Percentiles rank a stretch among this genome's conserved stretches.
Conservation (phyloP, 2,113 vertebrate genomes). For the Alces alces region DNA sequence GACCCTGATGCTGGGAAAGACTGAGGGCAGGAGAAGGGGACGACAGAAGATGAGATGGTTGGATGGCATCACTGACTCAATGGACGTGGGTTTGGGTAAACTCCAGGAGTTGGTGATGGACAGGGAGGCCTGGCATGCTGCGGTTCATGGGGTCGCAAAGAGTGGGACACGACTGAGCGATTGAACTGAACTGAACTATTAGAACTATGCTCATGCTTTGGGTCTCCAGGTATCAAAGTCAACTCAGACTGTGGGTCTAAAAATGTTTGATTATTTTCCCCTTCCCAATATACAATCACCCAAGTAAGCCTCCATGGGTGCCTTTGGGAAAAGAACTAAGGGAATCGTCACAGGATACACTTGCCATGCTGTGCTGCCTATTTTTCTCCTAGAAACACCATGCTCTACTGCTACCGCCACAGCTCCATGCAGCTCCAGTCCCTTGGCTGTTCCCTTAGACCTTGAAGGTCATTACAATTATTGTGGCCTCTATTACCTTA, state of each 20-base stretch:
- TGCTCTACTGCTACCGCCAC: not conserved
- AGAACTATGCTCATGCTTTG: not conserved
- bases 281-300: not conserved
- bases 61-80: not conserved
- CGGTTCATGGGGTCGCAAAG: accelerated
- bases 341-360: not conserved
- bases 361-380: not conserved
- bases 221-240: not conserved
- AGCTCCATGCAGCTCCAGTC: not conserved
- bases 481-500: not conserved
- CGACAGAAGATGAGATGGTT: not conserved
- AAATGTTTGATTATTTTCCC: not conserved
- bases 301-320: not conserved
- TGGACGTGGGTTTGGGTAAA: not conserved
- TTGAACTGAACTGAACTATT: not conserved
- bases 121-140: not conserved
- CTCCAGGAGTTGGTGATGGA: not conserved
- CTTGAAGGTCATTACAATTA: not conserved
- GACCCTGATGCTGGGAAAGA: not conserved
- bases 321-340: not conserved
- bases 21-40: not conserved
- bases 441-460: not conserved
- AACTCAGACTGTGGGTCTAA: not conserved
- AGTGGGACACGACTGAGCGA: accelerated
- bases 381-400: not conserved